Evolutionary conservation across 2,888 invertebrate genomes (phyloP).

Genomic region (Andrena haemorrhoa): DNA sequence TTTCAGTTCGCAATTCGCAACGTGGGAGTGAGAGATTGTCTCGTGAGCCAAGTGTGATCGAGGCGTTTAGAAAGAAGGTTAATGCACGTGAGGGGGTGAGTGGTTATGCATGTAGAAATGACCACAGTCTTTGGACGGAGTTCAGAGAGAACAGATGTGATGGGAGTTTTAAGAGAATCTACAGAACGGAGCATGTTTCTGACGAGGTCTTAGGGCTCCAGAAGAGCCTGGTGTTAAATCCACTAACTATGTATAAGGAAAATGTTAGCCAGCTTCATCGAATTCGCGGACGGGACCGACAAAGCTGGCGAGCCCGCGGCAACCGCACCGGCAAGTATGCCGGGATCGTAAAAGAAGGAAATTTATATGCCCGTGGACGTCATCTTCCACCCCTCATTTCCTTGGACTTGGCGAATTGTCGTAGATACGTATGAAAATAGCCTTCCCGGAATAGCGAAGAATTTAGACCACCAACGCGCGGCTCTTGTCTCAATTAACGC

Average conservation of each 20-base stretch:
- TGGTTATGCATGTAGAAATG: no score
- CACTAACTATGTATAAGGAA: background rate
- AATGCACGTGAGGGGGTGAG: background rate
- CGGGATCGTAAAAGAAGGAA: conserved; percentile 49
- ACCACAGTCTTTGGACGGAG: no score
- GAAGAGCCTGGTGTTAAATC: no score
- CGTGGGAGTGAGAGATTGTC: background rate
- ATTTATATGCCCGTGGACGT: conserved; percentile 63
- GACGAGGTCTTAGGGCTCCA: no score
- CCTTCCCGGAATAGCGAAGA: conserved; percentile 77
- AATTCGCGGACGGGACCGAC: background rate
- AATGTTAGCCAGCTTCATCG: background rate
- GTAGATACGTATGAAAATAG: conserved; percentile 73
- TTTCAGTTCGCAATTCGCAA: background rate
- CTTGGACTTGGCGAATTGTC: conserved; percentile 74
- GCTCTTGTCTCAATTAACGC: conserved; percentile 75
- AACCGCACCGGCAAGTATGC: conserved; percentile 14
- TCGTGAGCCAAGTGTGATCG: background rate
- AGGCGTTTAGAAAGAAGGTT: background rate
- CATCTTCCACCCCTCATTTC: conserved; percentile 69
- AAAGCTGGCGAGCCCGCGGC: background rate
- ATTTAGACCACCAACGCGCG: conserved; percentile 78
- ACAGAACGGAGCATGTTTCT: no score
- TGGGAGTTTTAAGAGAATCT: no score
- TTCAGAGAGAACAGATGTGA: no score